Base-by-base conservation (phyloP, 2,113 vertebrate genomes). In the Arenaria interpres region DNA sequence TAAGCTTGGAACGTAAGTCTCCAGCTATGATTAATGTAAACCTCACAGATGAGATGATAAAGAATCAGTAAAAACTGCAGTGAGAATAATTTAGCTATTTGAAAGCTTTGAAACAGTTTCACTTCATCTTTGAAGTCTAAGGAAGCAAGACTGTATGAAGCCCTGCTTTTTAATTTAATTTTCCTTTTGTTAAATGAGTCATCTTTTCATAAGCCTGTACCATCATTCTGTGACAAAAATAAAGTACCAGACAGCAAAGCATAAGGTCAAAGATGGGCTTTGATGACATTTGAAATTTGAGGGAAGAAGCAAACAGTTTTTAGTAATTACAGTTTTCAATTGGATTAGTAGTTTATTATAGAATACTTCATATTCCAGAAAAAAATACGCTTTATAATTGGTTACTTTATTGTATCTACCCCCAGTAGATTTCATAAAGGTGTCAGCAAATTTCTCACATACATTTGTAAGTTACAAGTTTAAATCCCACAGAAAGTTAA, bases 111-210 rank as follows among this genome's bases (percentile, higher is more conserved):
- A 90, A 94, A 95, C 6, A 59, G 50, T 83, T 96, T 94, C 74
- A 77, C 37, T 91, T 91, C 57, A 74, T 76, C 89, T 96, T 93
- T 96, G 75, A 95, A 93, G 75, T 77, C 41, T 73, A 88, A 91
- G 59, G 82, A 95, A 88, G 45, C 33, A 90, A 89, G 63, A 69
- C 22, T 50, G 14, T 72, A 64, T 95, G 62, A 97, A 93, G 57
- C 73, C 33, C 63, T 66, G 39, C 50, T 81, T 96, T 81, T 87
- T 57, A 91, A 89, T 95, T 96, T 90, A 76, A 80, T 94, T 94
- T 95, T 91, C 57, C n/a, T 90, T 91, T 91, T 93, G 57, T 91
- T 89, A 88, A 91, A 83, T 95, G 94, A 97, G 71, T 94, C 94
- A 97, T 82, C 27, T 88, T 88, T 93, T 91, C 75, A 62, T 37